These are phyloP conservation scores for Heliconius cydno DNA, from an alignment of 2,888 invertebrate genomes.

Conservation along the genomic window DNA sequence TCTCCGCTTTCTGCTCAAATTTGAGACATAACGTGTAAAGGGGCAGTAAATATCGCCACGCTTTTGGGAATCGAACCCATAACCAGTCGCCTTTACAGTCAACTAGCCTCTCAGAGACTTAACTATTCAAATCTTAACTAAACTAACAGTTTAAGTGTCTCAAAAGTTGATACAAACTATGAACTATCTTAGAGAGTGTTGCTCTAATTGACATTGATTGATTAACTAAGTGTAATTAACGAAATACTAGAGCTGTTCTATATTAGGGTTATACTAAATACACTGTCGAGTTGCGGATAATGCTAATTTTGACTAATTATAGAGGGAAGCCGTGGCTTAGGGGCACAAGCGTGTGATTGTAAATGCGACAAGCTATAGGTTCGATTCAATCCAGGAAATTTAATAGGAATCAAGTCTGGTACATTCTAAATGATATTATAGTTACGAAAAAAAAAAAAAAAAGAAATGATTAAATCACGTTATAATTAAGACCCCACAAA, in stretches of 20 bases:
- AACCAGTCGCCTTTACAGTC: not conserved
- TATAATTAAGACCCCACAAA: no score
- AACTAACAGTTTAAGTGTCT: not conserved
- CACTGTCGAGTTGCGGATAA: not conserved
- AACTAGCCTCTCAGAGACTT: no score
- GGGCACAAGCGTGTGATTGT: not conserved
- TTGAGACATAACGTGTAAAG: no score
- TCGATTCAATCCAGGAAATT: not conserved
- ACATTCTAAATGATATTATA: no score
- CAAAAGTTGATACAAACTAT: conserved; percentile 3
- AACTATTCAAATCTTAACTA: not conserved
- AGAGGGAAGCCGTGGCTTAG: not conserved
- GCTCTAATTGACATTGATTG: conserved; percentile 26
- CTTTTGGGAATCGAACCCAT: not conserved
- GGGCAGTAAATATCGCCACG: no score
- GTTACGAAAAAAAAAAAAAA: no score
- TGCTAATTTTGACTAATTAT: not conserved
- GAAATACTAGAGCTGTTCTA: not conserved
- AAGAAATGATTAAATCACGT: no score
- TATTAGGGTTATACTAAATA: conserved; percentile 15
- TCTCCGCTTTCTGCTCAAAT: no score
- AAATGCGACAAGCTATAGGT: not conserved
- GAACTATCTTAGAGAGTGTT: conserved; percentile 15
- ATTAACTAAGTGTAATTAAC: conserved; percentile 22
- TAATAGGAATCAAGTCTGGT: no score